A percentile compares a stretch with the other conserved stretches of the same genome.
Conservation (phyloP, 2,888 invertebrate genomes). For the Coremacera marginata region DNA sequence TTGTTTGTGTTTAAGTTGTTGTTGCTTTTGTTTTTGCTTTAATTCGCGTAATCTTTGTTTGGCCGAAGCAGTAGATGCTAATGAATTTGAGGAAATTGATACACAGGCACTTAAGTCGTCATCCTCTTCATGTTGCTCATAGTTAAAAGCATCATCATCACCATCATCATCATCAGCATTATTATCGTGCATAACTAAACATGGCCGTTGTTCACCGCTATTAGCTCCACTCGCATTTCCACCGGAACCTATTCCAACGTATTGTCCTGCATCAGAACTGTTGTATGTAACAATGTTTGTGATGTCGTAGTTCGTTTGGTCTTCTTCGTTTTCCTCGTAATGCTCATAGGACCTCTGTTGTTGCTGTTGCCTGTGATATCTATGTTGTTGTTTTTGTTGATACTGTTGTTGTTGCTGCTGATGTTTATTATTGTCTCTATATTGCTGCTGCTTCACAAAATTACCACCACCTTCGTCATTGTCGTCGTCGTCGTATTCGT, state of each 20-base stretch:
- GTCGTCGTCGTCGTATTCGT: slow-evolving; percentile 47
- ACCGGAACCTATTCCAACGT: slow-evolving; percentile 38
- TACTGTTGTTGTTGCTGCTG: slow-evolving; percentile 54
- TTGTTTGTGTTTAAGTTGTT: slow-evolving; percentile 12
- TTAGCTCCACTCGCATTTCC: slow-evolving; percentile 54
- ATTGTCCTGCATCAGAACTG: slow-evolving; percentile 52
- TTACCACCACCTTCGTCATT: slow-evolving; percentile 30
- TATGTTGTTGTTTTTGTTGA: slow-evolving; percentile 44
- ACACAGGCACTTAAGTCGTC: slow-evolving; percentile 52
- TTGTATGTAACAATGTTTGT: slow-evolving; percentile 65
- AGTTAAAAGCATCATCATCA: slow-evolving; percentile 49
- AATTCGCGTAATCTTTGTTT: slow-evolving; percentile 61
- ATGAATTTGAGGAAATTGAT: slow-evolving; percentile 56
- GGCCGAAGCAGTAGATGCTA: slow-evolving; percentile 57
- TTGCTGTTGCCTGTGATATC: slow-evolving; percentile 46
- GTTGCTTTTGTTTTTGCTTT: slow-evolving; percentile 55
- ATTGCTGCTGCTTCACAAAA: slow-evolving; percentile 18
- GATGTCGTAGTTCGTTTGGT: slow-evolving; percentile 66
- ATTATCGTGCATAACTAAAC: slow-evolving; percentile 54
- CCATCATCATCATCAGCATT: slow-evolving; percentile 58
- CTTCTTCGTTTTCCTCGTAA: slow-evolving; percentile 63
- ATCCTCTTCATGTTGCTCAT: slow-evolving; percentile 52
- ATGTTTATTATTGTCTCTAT: slow-evolving; percentile 42
- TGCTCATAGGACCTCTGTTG: slow-evolving; percentile 57
- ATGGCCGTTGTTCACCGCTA: slow-evolving; percentile 55